Evolutionary conservation across 2,888 invertebrate genomes (phyloP).

Genomic region (Sipha maydis): DNA sequence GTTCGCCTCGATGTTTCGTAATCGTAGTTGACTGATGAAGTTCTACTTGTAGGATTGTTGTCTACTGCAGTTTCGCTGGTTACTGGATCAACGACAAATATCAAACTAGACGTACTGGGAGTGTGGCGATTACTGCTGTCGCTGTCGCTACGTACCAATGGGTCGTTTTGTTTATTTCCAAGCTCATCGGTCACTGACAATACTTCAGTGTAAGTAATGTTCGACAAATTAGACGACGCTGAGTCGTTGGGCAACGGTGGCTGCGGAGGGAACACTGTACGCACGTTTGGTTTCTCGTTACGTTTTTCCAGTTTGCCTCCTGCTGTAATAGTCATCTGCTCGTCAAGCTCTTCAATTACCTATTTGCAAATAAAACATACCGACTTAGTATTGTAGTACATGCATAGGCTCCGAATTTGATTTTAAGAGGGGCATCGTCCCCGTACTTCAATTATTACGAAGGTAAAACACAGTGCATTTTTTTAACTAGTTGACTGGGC

Average conservation of each 20-base stretch:
- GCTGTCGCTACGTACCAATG: neutral
- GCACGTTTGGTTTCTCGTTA: constrained; percentile 63
- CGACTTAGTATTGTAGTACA: neutral
- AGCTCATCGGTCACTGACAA: constrained; percentile 62
- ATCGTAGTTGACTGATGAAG: constrained; percentile 19
- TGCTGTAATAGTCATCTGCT: constrained; percentile 80
- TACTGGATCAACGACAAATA: constrained; percentile 41
- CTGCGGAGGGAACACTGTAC: constrained; percentile 68
- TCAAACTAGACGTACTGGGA: constrained; percentile 29
- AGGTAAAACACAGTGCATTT: too few relatives aligned
- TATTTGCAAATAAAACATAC: constrained; percentile 67
- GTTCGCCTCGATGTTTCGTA: constrained; percentile 25
- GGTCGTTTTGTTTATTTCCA: neutral
- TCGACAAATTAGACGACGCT: constrained; percentile 73
- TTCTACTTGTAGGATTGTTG: neutral
- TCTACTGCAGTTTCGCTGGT: neutral
- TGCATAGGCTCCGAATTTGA: too few relatives aligned
- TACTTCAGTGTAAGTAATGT: constrained; percentile 64
- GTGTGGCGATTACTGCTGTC: constrained; percentile 1
- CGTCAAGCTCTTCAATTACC: constrained; percentile 75
- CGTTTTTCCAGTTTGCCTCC: constrained; percentile 64
- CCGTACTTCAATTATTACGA: too few relatives aligned
- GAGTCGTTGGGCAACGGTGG: constrained; percentile 64
- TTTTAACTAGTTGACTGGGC: too few relatives aligned
- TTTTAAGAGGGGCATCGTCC: too few relatives aligned